These are phyloP conservation scores for Notoglanidium macrostoma DNA, from an alignment of 2,797 vertebrate species.

Conservation along the genomic window DNA sequence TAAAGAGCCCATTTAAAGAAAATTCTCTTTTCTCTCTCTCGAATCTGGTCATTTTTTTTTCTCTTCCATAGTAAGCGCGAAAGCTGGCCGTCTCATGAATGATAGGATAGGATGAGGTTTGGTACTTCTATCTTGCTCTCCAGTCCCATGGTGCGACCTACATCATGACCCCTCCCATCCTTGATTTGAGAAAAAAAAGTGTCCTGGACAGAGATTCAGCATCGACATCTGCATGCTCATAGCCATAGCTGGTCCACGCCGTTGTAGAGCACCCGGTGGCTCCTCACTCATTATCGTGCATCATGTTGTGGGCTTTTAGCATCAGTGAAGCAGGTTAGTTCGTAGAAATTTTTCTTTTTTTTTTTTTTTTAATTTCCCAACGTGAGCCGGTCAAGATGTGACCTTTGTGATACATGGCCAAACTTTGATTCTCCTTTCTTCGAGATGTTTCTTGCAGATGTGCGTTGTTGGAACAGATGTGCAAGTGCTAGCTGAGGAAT, in stretches of 20 bases:
- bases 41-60: not conserved
- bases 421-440: not conserved
- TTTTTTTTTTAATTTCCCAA: no score
- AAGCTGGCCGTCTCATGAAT: conserved; percentile 67
- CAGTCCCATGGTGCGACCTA: conserved; percentile 26
- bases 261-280: not conserved
- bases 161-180: conserved; percentile 59
- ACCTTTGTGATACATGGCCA: not conserved
- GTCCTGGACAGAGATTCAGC: conserved; percentile 44
- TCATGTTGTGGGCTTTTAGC: conserved; percentile 14
- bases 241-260: not conserved
- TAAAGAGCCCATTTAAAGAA: not conserved
- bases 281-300: not conserved
- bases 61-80: conserved; percentile 7
- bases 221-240: conserved; percentile 48
- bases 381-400: not conserved
- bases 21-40: not conserved
- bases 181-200: conserved; percentile 66
- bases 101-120: conserved; percentile 74
- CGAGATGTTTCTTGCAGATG: not conserved
- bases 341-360: not conserved
- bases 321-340: conserved; percentile 5
- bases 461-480: not conserved
- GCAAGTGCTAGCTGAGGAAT: conserved; percentile 47
- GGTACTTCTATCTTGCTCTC: conserved; percentile 1